Evolutionary conservation across 1,140 invertebrate genomes (phyloP), one percentile per base, ranked within the genome.

Genomic region (Hycleus cichorii): DNA sequence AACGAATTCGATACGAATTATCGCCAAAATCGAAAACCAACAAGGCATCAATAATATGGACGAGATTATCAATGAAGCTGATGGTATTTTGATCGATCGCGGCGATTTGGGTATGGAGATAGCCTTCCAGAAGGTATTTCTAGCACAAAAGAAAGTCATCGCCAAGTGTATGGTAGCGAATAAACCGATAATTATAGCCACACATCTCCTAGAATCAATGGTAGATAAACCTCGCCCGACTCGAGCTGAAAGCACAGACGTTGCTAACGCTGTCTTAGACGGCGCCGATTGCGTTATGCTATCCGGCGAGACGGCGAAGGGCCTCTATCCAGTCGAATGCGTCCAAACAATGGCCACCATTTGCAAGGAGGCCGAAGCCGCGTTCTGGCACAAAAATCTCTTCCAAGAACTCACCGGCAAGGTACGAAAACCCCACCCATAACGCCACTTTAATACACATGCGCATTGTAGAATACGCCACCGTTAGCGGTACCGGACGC

Each of bases 171-270:
- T 94, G 74, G 89, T 88, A 74, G 83, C 83, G 10, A 95, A 95
- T 40, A 98, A 98, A 71, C 93, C 95, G 0, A 93, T 97, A 0
- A 97, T 98, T 66, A 97, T 94, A 75, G 95, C 95, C 0, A 98
- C 95, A 7, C 95, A 98, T 75, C 98, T 99, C 95, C 74, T 99
- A 64, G 96, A 99, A 70, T 96, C 93, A 1, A 99, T 99, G 96
- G 85, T 96, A 0, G 95, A 93, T 77, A 98, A 98, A 72, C 95
- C 95, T 5, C 81, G 95, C 24, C 91, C 96, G 9, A 99, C 96
- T 0, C 81, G 95, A 65, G 95, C 96, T 39, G 96, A 99, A 78
- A 88, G 89, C 7, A 95, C 93, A 1, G 96, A 99, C 77, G 95
- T 98, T 0, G 96, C 95, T 40, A 99, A 99, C 77, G 96, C 96